A percentile compares a stretch with the other conserved stretches of the same genome.
Evolutionary conservation across 2,113 vertebrate genomes (phyloP).

Genomic region (Myodes glareolus): DNA sequence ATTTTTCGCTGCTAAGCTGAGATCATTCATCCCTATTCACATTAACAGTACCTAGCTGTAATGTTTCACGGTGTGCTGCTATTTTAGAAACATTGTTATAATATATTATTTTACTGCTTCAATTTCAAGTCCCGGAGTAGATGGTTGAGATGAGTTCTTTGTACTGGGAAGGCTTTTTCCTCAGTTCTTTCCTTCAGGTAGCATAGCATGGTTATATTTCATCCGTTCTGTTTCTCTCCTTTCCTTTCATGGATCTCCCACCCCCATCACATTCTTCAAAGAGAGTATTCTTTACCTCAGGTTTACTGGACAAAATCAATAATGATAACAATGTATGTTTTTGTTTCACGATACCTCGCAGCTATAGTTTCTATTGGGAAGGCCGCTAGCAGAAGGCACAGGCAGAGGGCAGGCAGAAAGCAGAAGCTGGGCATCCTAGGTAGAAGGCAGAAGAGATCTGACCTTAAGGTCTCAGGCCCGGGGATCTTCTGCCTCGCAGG

Average conservation of each 20-base stretch:
- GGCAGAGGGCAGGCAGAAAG: background rate
- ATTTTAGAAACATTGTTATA: slow-evolving; percentile 99
- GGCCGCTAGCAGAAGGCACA: slow-evolving; percentile 66
- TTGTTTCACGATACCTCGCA: slow-evolving; percentile 92
- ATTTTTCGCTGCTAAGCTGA: slow-evolving; percentile 99
- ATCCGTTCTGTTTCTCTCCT: background rate
- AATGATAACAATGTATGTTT: slow-evolving; percentile 83
- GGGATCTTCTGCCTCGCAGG: slow-evolving; percentile 79
- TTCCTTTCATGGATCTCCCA: background rate
- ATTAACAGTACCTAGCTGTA: slow-evolving; percentile 99
- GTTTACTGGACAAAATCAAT: slow-evolving; percentile 93
- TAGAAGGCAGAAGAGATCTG: background rate
- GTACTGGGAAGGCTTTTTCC: slow-evolving; percentile 98
- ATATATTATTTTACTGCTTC: slow-evolving; percentile 99
- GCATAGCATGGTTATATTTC: slow-evolving; percentile 84
- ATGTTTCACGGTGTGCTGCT: slow-evolving; percentile 99
- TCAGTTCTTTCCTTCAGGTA: slow-evolving; percentile 88
- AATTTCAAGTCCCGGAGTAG: slow-evolving; percentile 96
- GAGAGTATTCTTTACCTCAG: slow-evolving; percentile 94
- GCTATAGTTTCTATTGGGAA: slow-evolving; percentile 86
- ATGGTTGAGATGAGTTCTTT: slow-evolving; percentile 93
- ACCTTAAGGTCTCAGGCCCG: slow-evolving; percentile 26
- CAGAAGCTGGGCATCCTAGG: fast-evolving
- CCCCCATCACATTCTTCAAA: slow-evolving; percentile 92
- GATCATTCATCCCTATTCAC: slow-evolving; percentile 97